Evolutionary conservation across 2,888 invertebrate species (phyloP).

Genomic region (Agonopterix subpropinquella): DNA sequence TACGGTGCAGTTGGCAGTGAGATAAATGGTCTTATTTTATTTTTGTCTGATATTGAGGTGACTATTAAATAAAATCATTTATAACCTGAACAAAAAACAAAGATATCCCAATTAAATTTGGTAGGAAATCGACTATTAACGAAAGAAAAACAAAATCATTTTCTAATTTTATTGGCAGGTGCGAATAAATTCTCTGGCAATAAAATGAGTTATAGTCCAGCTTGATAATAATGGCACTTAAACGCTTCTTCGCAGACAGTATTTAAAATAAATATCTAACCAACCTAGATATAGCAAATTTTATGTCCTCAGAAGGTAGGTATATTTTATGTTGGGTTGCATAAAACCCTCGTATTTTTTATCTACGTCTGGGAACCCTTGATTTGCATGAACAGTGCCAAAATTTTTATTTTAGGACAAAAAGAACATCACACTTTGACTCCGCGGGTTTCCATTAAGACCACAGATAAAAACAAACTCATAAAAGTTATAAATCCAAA

Average conservation of each 20-base stretch:
- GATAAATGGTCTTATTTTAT: too few relatives aligned
- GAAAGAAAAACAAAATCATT: not conserved
- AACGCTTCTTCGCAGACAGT: too few relatives aligned
- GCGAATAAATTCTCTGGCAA: slow-evolving; percentile 1
- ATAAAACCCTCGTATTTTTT: too few relatives aligned
- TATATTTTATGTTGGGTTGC: not conserved
- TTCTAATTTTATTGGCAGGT: slow-evolving; percentile 4
- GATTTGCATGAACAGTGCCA: slow-evolving; percentile 9
- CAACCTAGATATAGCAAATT: not conserved
- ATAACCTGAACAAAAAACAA: too few relatives aligned
- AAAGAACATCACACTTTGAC: slow-evolving; percentile 2
- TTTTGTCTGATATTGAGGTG: too few relatives aligned
- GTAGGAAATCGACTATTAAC: too few relatives aligned
- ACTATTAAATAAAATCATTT: too few relatives aligned
- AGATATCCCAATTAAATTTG: too few relatives aligned
- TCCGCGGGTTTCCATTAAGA: slow-evolving; percentile 4
- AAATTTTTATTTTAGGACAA: slow-evolving; percentile 4
- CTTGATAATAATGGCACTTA: not conserved
- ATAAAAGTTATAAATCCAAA: slow-evolving; percentile 5
- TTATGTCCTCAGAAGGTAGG: not conserved
- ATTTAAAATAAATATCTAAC: too few relatives aligned
- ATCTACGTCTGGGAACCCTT: not conserved
- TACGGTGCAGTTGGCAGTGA: too few relatives aligned
- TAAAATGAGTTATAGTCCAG: slow-evolving; percentile 2
- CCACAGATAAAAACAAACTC: slow-evolving; percentile 9